Conservation (phyloP, 1,140 invertebrate genomes). For the Ostrea edulis region DNA sequence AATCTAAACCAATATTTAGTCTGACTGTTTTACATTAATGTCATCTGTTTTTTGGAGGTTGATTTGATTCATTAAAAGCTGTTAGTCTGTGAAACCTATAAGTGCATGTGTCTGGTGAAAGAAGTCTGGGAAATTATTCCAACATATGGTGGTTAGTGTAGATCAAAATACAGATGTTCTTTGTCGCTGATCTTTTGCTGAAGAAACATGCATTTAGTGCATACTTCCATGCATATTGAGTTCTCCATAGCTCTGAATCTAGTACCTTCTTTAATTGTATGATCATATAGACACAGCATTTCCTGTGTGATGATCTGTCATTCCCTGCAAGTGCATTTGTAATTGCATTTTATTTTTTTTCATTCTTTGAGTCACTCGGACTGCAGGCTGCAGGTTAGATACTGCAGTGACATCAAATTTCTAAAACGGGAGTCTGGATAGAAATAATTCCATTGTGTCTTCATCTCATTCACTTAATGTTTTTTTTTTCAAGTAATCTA, state of each 20-base stretch:
- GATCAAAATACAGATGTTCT: slow-evolving; percentile 25
- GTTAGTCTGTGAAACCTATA: slow-evolving; percentile 29
- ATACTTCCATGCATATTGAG: not conserved
- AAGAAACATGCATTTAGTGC: not conserved
- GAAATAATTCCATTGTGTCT: not conserved
- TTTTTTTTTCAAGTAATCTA: not conserved
- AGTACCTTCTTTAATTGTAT: not conserved
- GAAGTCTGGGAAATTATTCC: slow-evolving; percentile 28
- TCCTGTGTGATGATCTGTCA: not conserved
- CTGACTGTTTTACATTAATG: slow-evolving; percentile 27
- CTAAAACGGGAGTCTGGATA: not conserved
- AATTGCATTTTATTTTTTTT: not conserved
- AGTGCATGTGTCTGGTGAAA: slow-evolving; percentile 34
- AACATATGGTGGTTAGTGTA: not conserved
- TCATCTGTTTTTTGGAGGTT: not conserved
- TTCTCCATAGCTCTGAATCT: not conserved
- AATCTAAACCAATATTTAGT: slow-evolving; percentile 26
- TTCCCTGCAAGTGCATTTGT: not conserved
- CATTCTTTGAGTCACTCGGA: not conserved
- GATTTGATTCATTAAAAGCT: slow-evolving; percentile 39
- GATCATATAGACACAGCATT: not conserved
- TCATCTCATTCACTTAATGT: slow-evolving; percentile 4
- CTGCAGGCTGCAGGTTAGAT: not conserved
- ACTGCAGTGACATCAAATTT: not conserved
- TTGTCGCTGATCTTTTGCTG: not conserved